Evolutionary conservation across 92 coral and sea anemone genomes (phyloP).

Genomic region (Phenganax marumi): DNA sequence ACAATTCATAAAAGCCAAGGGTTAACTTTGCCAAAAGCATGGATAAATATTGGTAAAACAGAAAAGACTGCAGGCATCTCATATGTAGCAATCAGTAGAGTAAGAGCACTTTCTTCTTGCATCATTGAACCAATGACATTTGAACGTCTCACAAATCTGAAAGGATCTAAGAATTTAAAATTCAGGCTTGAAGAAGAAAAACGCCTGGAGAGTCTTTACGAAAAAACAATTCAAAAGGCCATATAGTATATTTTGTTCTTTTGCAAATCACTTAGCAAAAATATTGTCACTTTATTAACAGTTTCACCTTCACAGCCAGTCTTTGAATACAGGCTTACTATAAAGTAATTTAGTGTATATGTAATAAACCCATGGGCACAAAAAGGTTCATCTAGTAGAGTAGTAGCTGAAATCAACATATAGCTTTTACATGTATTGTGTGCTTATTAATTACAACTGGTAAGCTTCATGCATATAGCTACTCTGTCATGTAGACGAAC

Average conservation of each 20-base stretch:
- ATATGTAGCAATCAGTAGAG: constrained; percentile 9
- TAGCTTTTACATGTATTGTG: neutral
- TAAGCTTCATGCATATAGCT: neutral
- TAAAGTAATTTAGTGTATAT: neutral
- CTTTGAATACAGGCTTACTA: constrained; percentile 6
- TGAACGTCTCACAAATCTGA: neutral
- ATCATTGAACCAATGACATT: constrained; percentile 12
- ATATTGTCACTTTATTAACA: neutral
- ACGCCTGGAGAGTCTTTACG: neutral
- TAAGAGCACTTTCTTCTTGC: neutral
- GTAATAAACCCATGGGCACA: neutral
- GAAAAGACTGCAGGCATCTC: constrained; percentile 17
- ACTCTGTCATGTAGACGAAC: neutral
- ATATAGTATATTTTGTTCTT: neutral
- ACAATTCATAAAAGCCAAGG: constrained; percentile 10
- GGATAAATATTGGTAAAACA: neutral
- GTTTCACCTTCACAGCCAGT: neutral
- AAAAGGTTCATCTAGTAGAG: neutral
- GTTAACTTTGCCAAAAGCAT: constrained; percentile 13
- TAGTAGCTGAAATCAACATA: neutral
- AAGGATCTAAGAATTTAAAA: neutral
- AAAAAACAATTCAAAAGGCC: neutral
- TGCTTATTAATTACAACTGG: neutral
- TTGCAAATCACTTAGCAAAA: neutral
- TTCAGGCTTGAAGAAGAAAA: constrained; percentile 14